phyloP scores from a whole-genome alignment of 1,140 invertebrate species.

The Ephestia elutella region DNA sequence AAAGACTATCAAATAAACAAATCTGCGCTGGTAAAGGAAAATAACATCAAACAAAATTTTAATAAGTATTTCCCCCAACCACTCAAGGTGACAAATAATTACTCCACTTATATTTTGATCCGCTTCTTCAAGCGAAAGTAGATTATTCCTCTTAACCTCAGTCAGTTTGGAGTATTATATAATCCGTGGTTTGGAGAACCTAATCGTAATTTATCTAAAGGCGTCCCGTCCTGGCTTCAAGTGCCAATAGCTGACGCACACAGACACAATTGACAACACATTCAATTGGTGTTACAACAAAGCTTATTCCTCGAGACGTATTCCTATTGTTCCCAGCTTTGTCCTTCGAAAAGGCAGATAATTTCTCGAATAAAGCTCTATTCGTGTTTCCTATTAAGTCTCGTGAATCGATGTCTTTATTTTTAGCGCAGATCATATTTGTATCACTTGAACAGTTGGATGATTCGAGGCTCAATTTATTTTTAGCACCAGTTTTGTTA shows the following conservation, averaged over 20 bases:
- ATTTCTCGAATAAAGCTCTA: not conserved
- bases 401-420: not conserved
- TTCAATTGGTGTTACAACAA: not conserved
- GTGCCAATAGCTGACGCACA: not conserved
- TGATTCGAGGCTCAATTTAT: too few species aligned
- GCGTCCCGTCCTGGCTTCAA: not conserved
- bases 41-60: not conserved
- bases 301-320: not conserved
- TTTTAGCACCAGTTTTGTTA: too few species aligned
- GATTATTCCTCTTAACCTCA: not conserved
- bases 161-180: not conserved
- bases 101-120: not conserved
- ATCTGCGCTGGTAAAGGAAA: not conserved
- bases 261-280: not conserved
- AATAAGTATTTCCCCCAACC: not conserved
- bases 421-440: not conserved
- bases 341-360: not conserved
- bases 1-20: not conserved
- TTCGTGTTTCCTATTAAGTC: not conserved
- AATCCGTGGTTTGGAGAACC: not conserved
- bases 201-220: not conserved
- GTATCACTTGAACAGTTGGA: too few species aligned
- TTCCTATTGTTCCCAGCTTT: not conserved
- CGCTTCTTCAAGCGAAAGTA: not conserved
- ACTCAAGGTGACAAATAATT: not conserved